Base-by-base conservation (phyloP, 2,797 vertebrate species). In the Semotilus atromaculatus region DNA sequence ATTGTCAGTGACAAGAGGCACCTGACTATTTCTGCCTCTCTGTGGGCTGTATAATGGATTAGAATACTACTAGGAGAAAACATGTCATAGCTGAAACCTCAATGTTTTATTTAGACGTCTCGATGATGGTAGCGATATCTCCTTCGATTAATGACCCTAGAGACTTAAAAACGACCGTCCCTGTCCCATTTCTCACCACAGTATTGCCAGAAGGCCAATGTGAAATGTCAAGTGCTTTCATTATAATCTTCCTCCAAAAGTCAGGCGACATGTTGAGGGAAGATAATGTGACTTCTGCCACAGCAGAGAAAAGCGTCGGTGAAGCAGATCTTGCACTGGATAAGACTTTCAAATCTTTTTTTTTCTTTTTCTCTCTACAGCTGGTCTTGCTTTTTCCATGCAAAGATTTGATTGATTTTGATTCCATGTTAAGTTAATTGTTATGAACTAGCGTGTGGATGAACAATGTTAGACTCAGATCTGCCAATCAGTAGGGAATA, bases 241-340 rank as follows among this genome's bases (percentile, higher is more conserved):
- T 78, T 82, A 82, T 67, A 60, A 85, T 85, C 73, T 67, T 58
- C 10, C 51, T 67, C 29, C 48, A 62, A 79, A 86, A 73, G 74
- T 71, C 66, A 85, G 53, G 53, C 0, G 67, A 80, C 83, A 73
- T 51, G 55, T 73, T 72, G 76, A 64, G 40, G 31, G 31, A 51
- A 38, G 55, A 85, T 72, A 53, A 80, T 80, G 31, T 51, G 67
- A 38, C 83, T 85, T 80, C 53, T 73, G 11, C 7, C 38, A 79
- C 76, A 79, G 58, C 72, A 73, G 40, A 71, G 73, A 79, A 85
- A 84, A 80, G 64, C 45, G 62, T 72, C 6, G 53, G 84, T 86
- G 83, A 79, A 86, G 86, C 86, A 90, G 86, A 88, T 89, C 23
- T 60, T 7, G 74, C 23, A 14, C 29, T 48, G 84, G 72, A 87